These are phyloP conservation scores for Cryptocheilus praepositus DNA, from an alignment of 2,888 invertebrate species.

Conservation along the genomic window DNA sequence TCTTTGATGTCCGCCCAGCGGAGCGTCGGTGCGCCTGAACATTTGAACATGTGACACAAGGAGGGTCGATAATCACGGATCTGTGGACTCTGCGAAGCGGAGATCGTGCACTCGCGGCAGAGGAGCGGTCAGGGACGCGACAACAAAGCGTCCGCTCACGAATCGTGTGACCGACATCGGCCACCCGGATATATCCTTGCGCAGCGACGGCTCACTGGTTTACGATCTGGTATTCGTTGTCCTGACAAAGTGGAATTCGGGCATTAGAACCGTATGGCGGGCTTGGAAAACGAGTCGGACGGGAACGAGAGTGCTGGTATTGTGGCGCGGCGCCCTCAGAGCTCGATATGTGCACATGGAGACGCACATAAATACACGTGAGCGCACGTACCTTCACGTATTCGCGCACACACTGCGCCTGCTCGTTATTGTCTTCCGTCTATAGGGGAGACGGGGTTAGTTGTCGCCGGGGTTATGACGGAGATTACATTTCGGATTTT, in stretches of 20 bases:
- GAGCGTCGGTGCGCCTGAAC: too few relatives aligned
- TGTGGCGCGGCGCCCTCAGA: slow-evolving; percentile 17
- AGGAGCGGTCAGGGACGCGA: slow-evolving; percentile 7
- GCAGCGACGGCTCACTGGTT: slow-evolving; percentile 40
- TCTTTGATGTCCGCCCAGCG: too few relatives aligned
- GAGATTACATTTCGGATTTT: too few relatives aligned
- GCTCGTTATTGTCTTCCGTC: slow-evolving; percentile 11
- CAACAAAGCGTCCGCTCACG: slow-evolving; percentile 19
- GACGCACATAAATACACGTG: too few relatives aligned
- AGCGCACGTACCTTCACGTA: not conserved
- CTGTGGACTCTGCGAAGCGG: too few relatives aligned
- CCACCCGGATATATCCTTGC: slow-evolving; percentile 29
- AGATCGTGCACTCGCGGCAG: not conserved
- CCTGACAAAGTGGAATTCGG: slow-evolving; percentile 53
- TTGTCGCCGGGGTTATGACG: too few relatives aligned
- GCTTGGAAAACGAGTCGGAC: slow-evolving; percentile 28
- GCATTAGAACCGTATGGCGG: slow-evolving; percentile 39
- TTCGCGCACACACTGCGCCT: slow-evolving; percentile 15
- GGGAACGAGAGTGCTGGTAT: slow-evolving; percentile 18
- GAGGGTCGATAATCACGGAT: slow-evolving; percentile 1
- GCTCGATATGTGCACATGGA: slow-evolving; percentile 1
- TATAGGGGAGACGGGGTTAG: too few relatives aligned
- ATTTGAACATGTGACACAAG: too few relatives aligned
- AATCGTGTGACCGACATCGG: slow-evolving; percentile 20
- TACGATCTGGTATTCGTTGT: slow-evolving; percentile 36